These are phyloP conservation scores for Mormyrops attenuatus DNA, from an alignment of 2,797 vertebrate genomes.

Conservation along the genomic window DNA sequence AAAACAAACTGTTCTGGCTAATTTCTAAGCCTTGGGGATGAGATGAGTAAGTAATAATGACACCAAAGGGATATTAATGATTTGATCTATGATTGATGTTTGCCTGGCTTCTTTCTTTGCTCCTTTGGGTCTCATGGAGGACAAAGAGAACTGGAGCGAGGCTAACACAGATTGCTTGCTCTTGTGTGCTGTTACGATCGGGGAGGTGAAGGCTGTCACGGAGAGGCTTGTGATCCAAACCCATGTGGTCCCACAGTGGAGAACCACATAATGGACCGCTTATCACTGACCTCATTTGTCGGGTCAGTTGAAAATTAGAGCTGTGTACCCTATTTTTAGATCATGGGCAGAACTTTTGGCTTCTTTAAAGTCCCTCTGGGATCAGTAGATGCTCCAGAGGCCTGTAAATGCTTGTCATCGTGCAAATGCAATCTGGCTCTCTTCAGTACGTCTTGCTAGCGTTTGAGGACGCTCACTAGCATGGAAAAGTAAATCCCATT, in stretches of 20 bases:
- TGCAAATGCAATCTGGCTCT: background rate
- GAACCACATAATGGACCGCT: constrained; percentile 12
- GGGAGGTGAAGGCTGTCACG: background rate
- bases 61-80: background rate
- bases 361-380: background rate
- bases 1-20: background rate
- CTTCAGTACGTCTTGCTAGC: background rate
- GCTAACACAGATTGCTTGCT: background rate
- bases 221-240: background rate
- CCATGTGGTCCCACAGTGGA: background rate
- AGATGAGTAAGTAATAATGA: background rate
- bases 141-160: background rate
- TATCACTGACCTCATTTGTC: constrained; percentile 20
- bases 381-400: background rate
- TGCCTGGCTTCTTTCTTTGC: background rate
- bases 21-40: background rate
- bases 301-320: constrained; percentile 8
- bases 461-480: background rate
- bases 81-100: background rate
- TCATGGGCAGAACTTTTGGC: background rate
- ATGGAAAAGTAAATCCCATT: background rate
- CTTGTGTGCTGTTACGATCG: background rate
- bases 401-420: background rate
- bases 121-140: background rate
- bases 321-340: background rate